Evolutionary conservation across 2,797 vertebrate species (phyloP).

Genomic region (Pampus argenteus): DNA sequence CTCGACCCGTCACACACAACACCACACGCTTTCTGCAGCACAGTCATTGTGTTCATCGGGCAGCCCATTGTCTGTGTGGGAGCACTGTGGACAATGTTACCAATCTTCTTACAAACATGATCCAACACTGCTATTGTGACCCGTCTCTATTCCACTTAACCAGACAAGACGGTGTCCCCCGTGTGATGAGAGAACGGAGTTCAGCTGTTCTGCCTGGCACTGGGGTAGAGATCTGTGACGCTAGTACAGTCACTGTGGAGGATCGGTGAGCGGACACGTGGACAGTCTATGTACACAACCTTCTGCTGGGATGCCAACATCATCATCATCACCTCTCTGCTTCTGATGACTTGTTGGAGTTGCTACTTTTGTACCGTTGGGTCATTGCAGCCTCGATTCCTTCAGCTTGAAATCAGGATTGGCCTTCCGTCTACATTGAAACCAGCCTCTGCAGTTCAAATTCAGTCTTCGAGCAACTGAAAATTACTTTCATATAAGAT

Average conservation of each 20-base stretch:
- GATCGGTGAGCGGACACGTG: slow-evolving; percentile 12
- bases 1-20: slow-evolving; percentile 39
- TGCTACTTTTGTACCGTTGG: not conserved
- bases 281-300: not conserved
- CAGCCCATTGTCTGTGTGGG: slow-evolving; percentile 63
- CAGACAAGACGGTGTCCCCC: slow-evolving; percentile 53
- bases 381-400: slow-evolving; percentile 3
- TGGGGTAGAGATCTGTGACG: slow-evolving; percentile 29
- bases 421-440: not conserved
- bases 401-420: slow-evolving; percentile 10
- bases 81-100: slow-evolving; percentile 55
- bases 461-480: not conserved
- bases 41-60: slow-evolving; percentile 62
- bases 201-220: slow-evolving; percentile 65
- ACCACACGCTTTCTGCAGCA: slow-evolving; percentile 48
- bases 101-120: slow-evolving; percentile 65
- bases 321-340: slow-evolving; percentile 12
- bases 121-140: slow-evolving; percentile 67
- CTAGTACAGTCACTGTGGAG: slow-evolving; percentile 32
- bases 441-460: not conserved
- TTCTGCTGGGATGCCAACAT: slow-evolving; percentile 7
- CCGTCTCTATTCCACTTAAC: slow-evolving; percentile 42
- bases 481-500: slow-evolving; percentile 6
- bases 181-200: slow-evolving; percentile 28
- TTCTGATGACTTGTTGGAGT: slow-evolving; percentile 3